Percentiles rank a stretch among this genome's conserved stretches.
These are phyloP conservation scores for Astyanax mexicanus DNA, from an alignment of 2,797 vertebrate species.

Conservation along the genomic window DNA sequence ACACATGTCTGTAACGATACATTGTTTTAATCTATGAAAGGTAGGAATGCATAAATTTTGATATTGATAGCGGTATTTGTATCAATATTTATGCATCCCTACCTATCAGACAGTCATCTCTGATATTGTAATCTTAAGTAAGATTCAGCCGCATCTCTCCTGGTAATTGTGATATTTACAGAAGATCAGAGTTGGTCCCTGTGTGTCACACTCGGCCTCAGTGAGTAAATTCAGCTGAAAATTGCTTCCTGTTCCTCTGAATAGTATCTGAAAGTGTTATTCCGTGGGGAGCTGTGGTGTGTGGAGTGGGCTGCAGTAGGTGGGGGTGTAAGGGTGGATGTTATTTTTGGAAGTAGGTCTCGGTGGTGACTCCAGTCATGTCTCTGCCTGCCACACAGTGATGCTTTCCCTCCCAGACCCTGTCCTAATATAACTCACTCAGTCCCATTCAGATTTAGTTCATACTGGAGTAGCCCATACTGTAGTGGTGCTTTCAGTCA, in stretches of 20 bases:
- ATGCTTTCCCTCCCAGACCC: not conserved
- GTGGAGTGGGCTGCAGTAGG: conserved; percentile 6
- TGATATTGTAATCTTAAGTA: not conserved
- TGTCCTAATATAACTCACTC: not conserved
- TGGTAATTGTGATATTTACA: not conserved
- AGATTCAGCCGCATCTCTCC: not conserved
- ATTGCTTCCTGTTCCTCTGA: conserved; percentile 32
- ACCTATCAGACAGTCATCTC: not conserved
- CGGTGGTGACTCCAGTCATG: not conserved
- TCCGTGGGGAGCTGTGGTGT: conserved; percentile 31
- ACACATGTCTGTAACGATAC: no score
- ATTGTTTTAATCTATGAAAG: no score
- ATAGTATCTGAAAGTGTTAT: conserved; percentile 14
- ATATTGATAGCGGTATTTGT: no score
- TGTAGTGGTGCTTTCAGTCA: no score
- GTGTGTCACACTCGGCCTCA: not conserved
- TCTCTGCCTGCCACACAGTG: conserved; percentile 10
- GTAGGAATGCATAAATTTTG: no score
- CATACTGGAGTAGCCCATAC: not conserved
- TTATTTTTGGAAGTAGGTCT: conserved; percentile 44
- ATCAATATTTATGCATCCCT: no score
- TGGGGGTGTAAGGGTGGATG: conserved; percentile 1
- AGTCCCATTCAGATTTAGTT: not conserved
- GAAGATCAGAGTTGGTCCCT: not conserved
- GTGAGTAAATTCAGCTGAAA: conserved; percentile 30